Evolutionary conservation across 2,888 invertebrate genomes (phyloP).

Genomic region (Prosopocoilus inquinatus): DNA sequence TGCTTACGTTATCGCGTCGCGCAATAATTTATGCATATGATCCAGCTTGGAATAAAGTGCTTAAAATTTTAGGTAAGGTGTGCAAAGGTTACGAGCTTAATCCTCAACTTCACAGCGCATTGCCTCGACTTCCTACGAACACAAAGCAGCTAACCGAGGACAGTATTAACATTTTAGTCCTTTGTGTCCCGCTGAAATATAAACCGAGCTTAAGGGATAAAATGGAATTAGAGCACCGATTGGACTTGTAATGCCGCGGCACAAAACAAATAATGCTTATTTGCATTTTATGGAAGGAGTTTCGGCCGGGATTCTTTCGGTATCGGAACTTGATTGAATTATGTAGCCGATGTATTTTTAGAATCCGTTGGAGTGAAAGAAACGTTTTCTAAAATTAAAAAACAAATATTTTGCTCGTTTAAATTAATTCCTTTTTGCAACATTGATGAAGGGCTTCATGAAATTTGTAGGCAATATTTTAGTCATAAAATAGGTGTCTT

Average conservation of each 20-base stretch:
- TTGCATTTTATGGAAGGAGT: conserved; percentile 32
- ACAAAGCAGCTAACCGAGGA: conserved; percentile 26
- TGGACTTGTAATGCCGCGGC: conserved; percentile 35
- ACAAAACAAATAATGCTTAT: conserved; percentile 37
- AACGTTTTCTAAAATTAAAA: too few species aligned
- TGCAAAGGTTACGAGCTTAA: conserved; percentile 10
- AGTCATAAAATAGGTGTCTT: too few species aligned
- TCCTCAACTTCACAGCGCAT: conserved; percentile 29
- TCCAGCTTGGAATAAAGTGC: conserved; percentile 4
- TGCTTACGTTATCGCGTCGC: too few species aligned
- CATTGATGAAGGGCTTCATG: too few species aligned
- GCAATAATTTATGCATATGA: neutral
- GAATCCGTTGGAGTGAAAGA: too few species aligned
- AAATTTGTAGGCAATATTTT: too few species aligned
- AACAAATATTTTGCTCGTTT: too few species aligned
- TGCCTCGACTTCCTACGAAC: conserved; percentile 30
- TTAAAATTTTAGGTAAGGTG: conserved; percentile 9
- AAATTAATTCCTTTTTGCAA: too few species aligned
- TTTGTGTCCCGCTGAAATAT: conserved; percentile 41
- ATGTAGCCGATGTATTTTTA: too few species aligned
- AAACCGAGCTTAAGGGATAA: conserved; percentile 40
- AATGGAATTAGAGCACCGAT: conserved; percentile 41
- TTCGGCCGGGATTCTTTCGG: neutral
- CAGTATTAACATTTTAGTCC: conserved; percentile 42
- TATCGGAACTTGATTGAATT: too few species aligned